Base-by-base conservation (phyloP, 1,140 invertebrate species). In the Araneus ventricosus region DNA sequence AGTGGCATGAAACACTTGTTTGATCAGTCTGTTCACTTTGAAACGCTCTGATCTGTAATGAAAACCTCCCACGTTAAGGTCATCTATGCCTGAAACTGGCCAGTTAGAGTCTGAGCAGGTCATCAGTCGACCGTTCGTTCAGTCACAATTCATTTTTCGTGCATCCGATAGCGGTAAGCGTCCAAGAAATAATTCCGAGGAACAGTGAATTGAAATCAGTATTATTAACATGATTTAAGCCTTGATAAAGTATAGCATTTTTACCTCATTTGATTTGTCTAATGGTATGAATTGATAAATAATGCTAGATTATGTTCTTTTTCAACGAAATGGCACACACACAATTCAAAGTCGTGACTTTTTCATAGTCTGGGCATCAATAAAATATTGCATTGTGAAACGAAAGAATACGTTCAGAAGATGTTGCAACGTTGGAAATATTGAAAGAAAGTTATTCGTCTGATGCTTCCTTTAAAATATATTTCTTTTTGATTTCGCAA, bases 201-300 rank as follows among this genome's bases (percentile, higher is more conserved):
- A 75, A 75, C 20, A 22, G 70, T 34, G 30, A 20, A 4, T 20
- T 24, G 30, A 30, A 75, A 75, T 75, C 30, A 37, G 30, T 75
- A 37, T 75, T 75, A 75, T 75, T 75, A 75, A 75, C 34, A 75
- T 75, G 70, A 75, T 75, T 75, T 75, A 34, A 75, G 70, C 30
- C 70, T 75, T 75, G 70, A 75, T 75, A 75, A 75, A 75, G 17
- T 75, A 34, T 75, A 34, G 30, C 30, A 34, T 34, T 75, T 75
- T 75, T 34, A 75, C 10, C 20, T 14, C 70, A 75, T 34, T 75
- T 75, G 34, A 75, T 75, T 34, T 75, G 30, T 75, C 30, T 75
- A 75, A 75, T 75, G 70, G 70, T 75, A 75, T 75, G 70, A 75
- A 75, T 75, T 37, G 70, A 75, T 75, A 75, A 75, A 75, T 37